Evolutionary conservation across 2,797 vertebrate genomes (phyloP).

Genomic region (Nyctalus aviator): DNA sequence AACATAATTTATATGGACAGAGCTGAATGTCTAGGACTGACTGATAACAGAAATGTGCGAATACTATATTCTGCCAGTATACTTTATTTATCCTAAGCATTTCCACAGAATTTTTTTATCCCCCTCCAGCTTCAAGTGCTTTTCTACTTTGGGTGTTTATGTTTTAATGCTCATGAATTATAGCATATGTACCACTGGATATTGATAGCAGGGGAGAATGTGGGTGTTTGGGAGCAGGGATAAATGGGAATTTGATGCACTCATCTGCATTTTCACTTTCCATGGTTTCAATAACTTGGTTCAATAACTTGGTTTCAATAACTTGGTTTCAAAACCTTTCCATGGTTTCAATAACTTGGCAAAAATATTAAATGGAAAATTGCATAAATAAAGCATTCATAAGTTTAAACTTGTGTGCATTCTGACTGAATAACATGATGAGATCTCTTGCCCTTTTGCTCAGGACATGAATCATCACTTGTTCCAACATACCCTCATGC

Average conservation of each 20-base stretch:
- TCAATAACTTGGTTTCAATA: no score
- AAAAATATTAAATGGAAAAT: neutral
- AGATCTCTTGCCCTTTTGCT: neutral
- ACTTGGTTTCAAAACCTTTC: no score
- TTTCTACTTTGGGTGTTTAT: neutral
- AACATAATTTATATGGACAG: neutral
- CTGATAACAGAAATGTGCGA: neutral
- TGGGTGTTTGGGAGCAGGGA: neutral
- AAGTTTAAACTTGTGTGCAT: neutral
- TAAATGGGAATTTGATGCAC: neutral
- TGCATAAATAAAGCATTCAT: neutral
- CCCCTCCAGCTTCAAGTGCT: neutral
- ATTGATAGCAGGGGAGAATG: neutral
- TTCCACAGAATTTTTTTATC: neutral
- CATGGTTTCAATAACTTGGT: neutral
- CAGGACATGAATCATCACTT: neutral
- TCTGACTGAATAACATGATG: neutral
- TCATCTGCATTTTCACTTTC: neutral
- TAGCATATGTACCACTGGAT: neutral
- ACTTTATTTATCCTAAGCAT: neutral
- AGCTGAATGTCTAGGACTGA: neutral
- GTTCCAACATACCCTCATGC: neutral
- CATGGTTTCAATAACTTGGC: neutral
- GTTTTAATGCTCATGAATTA: neutral
- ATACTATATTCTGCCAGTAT: no score